Evolutionary conservation across 2,888 invertebrate genomes (phyloP), one percentile per base, ranked within the genome.

Genomic region (Myathropa florea): DNA sequence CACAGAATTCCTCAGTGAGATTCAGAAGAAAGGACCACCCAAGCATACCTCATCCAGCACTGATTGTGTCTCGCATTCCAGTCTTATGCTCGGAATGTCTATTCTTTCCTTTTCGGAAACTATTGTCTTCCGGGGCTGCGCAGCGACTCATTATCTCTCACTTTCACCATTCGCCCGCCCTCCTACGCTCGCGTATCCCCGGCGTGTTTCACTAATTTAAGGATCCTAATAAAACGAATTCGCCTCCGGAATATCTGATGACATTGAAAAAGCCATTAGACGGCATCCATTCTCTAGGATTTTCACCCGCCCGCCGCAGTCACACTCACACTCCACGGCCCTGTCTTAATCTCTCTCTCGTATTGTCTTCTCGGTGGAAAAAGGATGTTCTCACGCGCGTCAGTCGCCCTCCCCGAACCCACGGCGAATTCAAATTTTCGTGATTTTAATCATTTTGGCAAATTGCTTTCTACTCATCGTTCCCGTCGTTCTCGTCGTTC

Each of bases 381-480:
- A 70, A 77, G 64, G 72, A 84, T 84, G 63, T 79, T 67, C 73
- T 71, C 70, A 65, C 33, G 23, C 53, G 10, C 23, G 26, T 26
- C 46, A 23, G 28, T 14, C 28, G 9, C n/a, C 53, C 14, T 18
- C 39, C 36, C n/a, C 55, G 57, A 64, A 70, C 65, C 46, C 39
- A n/a, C 28, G 73, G 71, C 71, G 71, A 83, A 86, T 86, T 78
- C 78, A 83, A 86, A 86, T 86, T 82, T 86, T 86, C 86, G 70
- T 86, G 81, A 81, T 81, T 81, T 75, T 81, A 83, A 86, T 86
- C 86, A 86, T 86, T 83, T 86, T 86, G 86, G 83, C 78, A 86
- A 86, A 86, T 86, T 86, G 86, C 86, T 86, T 86, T 83, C 86
- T 67, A 70, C 86, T 86, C 83, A 75, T 77, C 72, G 77, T 84